Evolutionary conservation across 2,113 vertebrate species (phyloP), one percentile per base, ranked within the genome.

Genomic region (Eublepharis macularius): DNA sequence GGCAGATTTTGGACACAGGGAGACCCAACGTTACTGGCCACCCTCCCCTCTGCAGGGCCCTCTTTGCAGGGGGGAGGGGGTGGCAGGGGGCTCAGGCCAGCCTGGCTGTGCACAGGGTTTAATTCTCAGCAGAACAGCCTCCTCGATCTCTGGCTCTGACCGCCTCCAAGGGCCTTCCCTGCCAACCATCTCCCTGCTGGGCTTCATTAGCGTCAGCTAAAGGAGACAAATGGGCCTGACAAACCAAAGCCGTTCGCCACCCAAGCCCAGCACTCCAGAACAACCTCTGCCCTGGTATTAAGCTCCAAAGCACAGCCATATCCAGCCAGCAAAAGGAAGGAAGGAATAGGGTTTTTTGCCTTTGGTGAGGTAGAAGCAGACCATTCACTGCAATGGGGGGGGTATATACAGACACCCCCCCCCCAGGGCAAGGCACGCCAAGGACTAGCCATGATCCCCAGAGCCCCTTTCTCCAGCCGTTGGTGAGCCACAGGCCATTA

Each of bases 181-280:
- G 51, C 4, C 66, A 74, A 47, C 78, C 74, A 14, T 41, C 84
- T 86, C 72, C 84, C 75, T 70, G 26, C 9, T 88, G 68, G 80
- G 75, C 76, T 89, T 63, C 63, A 51, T 75, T 63, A 85, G 14
- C 0, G 0, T 47, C 84, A 92, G 76, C 82, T 66, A 29, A 74
- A 57, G 3, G 43, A 63, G 75, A 89, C 51, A 75, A 91, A 81
- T 49, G 45, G 77, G 29, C 47, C 87, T 47, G 81, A 84, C 57
- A 86, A 87, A 76, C 6, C 24, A 57, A 72, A 74, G 63, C 66
- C 32, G 14, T 54, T 45, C 73, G 6, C 73, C 85, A 68, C 57
- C 69, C 88, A 87, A 90, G 13, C 6, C 49, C 83, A 68, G 0
- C 4, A 5, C 81, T 80, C 54, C 70, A 83, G 65, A 84, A 65